Base-by-base conservation (phyloP, 2,797 vertebrate genomes). In the Typhlichthys subterraneus region DNA sequence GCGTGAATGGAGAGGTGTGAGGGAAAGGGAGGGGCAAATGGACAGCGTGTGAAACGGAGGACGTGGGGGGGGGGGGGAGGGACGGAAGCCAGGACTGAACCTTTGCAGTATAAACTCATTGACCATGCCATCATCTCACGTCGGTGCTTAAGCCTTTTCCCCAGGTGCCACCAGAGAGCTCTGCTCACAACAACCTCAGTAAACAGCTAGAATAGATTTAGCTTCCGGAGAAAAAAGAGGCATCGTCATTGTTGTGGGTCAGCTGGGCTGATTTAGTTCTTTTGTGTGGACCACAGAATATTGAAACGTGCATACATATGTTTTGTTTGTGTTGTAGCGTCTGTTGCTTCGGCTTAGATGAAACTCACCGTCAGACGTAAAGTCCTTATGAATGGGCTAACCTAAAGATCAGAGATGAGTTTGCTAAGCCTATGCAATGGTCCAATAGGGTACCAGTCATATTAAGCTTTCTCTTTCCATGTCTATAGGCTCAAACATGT, bases 211-310 rank as follows among this genome's bases (percentile, higher is more conserved):
- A 73, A 79, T 63, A 69, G 66, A 61, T 72, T 74, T 59, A 8
- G 72, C 76, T 79, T 80, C 68, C 68, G 65, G 60, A 70, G 38
- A 31, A 61, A 73, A 57, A 42, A 42, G 38, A 42, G 38, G 38
- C 38, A 42, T 42, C 50, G 57, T 78, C 47, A 60, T 69, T 72
- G 83, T 86, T 76, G 82, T 38, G 60, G 88, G 87, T 93, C 91
- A 92, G 91, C 91, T 93, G 90, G 90, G 77, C 91, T 92, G 91
- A 93, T 90, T 83, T 88, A 63, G 71, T 76, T 76, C 57, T 53
- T 76, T 72, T 73, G 68, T 73, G 70, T 59, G 62, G 56, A 82
- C 73, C 77, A 77, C 75, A 84, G 70, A 69, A 61, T 81, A 82
- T 82, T 73, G 31, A 85, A 77, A 85, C 69, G 79, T 87, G 82